A percentile compares a stretch with the other conserved stretches of the same genome.
Conservation (phyloP, 2,113 vertebrate genomes). For the Nesospiza acunhae region DNA sequence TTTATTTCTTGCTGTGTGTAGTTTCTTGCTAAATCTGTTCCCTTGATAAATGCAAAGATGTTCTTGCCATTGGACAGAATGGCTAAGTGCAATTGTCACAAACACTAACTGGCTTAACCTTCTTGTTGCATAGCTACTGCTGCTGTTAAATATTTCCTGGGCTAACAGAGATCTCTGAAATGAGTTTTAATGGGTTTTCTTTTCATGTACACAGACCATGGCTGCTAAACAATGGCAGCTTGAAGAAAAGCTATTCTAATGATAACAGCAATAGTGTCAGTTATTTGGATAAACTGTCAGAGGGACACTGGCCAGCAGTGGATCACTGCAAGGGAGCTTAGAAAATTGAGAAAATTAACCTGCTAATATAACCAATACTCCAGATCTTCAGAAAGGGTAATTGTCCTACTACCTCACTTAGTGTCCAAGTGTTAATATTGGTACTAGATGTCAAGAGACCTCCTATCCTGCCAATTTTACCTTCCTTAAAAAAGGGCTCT, state of each 20-base stretch:
- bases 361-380: background rate
- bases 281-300: conserved; percentile 1
- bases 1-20: conserved; percentile 39
- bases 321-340: background rate
- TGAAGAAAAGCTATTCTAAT: conserved; percentile 2
- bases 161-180: conserved; percentile 11
- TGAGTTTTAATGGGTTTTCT: conserved; percentile 24
- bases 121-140: background rate
- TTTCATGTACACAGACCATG: background rate
- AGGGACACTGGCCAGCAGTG: background rate
- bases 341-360: conserved; percentile 16
- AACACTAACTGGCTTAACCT: conserved; percentile 26
- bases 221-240: conserved; percentile 6
- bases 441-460: background rate
- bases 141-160: conserved; percentile 32
- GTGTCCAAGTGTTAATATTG: background rate
- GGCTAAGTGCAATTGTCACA: background rate
- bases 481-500: background rate
- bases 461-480: background rate
- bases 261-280: background rate
- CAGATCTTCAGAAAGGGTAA: background rate
- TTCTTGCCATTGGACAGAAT: background rate
- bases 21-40: conserved; percentile 37
- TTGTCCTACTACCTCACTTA: background rate
- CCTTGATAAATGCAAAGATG: conserved; percentile 5